A percentile compares a stretch with the other conserved stretches of the same genome.
These are phyloP conservation scores for Nasonia vitripennis DNA, from an alignment of 1,140 invertebrate species.

Conservation along the genomic window DNA sequence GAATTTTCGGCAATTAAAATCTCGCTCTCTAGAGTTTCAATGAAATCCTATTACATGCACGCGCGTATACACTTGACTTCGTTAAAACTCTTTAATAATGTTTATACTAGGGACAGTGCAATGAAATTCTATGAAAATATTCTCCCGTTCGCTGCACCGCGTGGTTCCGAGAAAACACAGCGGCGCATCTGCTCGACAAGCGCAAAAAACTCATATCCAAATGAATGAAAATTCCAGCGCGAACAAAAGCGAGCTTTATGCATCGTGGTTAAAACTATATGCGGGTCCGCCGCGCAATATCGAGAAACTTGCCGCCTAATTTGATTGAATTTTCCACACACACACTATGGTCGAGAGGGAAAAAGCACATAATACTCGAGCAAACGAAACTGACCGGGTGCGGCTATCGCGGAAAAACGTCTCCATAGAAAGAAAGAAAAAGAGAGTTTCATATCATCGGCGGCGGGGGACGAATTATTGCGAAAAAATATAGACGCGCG, in stretches of 20 bases:
- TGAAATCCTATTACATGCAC: no score
- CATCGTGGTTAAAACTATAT: no score
- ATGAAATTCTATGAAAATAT: no score
- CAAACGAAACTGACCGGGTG: background rate
- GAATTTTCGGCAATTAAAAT: constrained; percentile 1
- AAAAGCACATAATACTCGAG: background rate
- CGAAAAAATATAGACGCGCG: constrained; percentile 46
- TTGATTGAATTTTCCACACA: background rate
- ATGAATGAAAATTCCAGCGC: background rate
- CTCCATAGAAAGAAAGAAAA: no score
- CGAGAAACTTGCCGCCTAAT: background rate
- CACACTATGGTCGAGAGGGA: background rate
- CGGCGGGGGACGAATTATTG: constrained; percentile 7
- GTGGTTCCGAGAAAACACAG: no score
- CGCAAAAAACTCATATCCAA: background rate
- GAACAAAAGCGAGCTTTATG: background rate
- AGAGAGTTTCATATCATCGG: constrained; percentile 59
- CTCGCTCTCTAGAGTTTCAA: no score
- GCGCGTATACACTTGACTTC: no score
- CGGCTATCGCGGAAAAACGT: no score
- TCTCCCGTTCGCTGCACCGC: no score
- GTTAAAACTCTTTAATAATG: no score
- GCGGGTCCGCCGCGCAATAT: background rate
- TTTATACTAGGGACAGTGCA: no score
- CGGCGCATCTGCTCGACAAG: no score